A percentile compares a stretch with the other conserved stretches of the same genome.
Conservation (phyloP, 2,113 vertebrate species). For the Anoplopoma fimbria region DNA sequence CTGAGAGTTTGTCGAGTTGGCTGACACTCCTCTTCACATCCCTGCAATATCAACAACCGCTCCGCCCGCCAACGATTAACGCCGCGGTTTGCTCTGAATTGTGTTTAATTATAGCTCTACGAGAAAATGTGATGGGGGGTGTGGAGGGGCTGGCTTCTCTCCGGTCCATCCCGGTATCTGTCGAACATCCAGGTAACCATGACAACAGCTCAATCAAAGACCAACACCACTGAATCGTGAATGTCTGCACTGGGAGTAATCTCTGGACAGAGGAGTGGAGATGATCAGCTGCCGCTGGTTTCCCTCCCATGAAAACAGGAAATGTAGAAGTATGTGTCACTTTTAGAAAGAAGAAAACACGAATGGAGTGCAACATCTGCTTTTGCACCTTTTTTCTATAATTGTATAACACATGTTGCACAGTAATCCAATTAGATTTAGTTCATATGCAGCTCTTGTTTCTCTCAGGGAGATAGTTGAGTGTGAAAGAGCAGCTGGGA, state of each 20-base stretch:
- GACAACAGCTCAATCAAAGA: conserved; percentile 80
- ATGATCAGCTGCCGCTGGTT: neutral
- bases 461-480: neutral
- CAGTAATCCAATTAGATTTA: neutral
- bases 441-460: conserved; percentile 17
- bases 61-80: conserved; percentile 40
- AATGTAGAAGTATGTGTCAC: neutral
- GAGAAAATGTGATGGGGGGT: neutral
- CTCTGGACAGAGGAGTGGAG: conserved; percentile 14
- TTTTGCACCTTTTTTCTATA: neutral
- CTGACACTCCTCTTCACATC: neutral
- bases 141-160: conserved; percentile 62
- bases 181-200: conserved; percentile 77
- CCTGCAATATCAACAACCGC: conserved; percentile 29
- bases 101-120: conserved; percentile 79
- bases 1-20: neutral
- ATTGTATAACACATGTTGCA: no score
- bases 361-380: neutral
- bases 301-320: neutral
- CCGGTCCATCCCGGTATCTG: conserved; percentile 57
- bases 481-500: neutral
- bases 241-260: conserved; percentile 38
- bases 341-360: neutral
- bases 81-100: conserved; percentile 59
- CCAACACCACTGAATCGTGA: conserved; percentile 51